Percentiles rank a stretch among this genome's conserved stretches.
Evolutionary conservation across 2,113 vertebrate species (phyloP).

Genomic region (Dryoscopus gambensis): DNA sequence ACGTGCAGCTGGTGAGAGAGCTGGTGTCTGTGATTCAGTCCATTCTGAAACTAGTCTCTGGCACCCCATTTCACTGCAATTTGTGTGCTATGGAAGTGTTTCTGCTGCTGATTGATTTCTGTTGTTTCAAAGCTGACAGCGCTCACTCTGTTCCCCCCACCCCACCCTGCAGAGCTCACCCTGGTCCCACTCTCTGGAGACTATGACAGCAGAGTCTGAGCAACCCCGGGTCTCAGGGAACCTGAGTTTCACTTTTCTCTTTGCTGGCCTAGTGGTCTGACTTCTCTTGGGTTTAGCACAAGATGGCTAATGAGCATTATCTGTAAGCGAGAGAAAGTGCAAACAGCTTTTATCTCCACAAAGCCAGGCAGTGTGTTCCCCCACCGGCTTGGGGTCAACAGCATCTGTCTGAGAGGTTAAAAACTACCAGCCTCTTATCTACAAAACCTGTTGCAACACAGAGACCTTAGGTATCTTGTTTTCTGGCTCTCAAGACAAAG

Average conservation of each 20-base stretch:
- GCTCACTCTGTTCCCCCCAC: neutral
- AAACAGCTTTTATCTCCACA: slow-evolving; percentile 28
- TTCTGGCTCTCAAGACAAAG: neutral
- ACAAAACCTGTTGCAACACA: neutral
- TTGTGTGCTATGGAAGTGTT: neutral
- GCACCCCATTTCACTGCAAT: neutral
- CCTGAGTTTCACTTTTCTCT: neutral
- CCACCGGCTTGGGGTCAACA: neutral
- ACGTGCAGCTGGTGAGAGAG: neutral
- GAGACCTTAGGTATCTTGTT: neutral
- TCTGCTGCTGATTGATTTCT: neutral
- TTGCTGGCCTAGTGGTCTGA: neutral
- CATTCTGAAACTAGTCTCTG: neutral
- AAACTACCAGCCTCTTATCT: slow-evolving; percentile 23
- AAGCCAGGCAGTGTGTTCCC: neutral
- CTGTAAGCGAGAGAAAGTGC: neutral
- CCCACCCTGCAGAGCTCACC: neutral
- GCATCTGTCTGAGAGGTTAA: neutral
- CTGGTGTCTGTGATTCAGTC: neutral
- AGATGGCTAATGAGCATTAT: neutral
- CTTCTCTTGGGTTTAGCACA: neutral
- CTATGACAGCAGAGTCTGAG: neutral
- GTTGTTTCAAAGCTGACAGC: neutral
- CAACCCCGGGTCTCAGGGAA: neutral
- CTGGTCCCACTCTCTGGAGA: neutral